These are phyloP conservation scores for Scaptomyza polygonia DNA, from an alignment of 2,888 invertebrate species.

Conservation along the genomic window DNA sequence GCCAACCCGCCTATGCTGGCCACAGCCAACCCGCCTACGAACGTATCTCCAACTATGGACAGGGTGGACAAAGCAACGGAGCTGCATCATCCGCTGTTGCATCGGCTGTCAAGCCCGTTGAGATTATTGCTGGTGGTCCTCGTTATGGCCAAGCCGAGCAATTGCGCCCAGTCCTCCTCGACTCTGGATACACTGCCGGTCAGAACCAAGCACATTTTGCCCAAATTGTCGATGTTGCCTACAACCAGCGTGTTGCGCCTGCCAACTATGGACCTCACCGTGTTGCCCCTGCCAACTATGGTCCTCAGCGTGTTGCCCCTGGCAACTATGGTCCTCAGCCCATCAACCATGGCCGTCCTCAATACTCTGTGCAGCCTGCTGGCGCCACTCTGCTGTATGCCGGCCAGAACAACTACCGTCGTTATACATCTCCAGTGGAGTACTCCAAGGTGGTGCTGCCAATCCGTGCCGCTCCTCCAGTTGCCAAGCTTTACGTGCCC, in stretches of 20 bases:
- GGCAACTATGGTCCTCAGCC: not conserved
- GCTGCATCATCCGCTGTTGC: slow-evolving; percentile 54
- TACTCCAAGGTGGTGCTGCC: slow-evolving; percentile 77
- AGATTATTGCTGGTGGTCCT: slow-evolving; percentile 60
- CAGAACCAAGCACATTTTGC: not conserved
- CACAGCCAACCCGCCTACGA: slow-evolving; percentile 22
- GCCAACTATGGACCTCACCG: not conserved
- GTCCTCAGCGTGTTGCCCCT: slow-evolving; percentile 26
- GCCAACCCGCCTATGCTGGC: slow-evolving; percentile 27
- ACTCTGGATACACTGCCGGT: slow-evolving; percentile 49
- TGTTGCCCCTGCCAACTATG: slow-evolving; percentile 13
- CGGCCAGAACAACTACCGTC: slow-evolving; percentile 71
- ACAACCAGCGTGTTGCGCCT: not conserved
- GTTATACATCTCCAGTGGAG: slow-evolving; percentile 65
- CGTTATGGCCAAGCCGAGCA: slow-evolving; percentile 53
- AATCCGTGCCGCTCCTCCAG: slow-evolving; percentile 66
- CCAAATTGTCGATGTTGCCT: slow-evolving; percentile 9
- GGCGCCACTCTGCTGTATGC: slow-evolving; percentile 71
- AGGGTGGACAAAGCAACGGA: slow-evolving; percentile 13
- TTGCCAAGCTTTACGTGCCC: slow-evolving; percentile 76
- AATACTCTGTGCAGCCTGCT: slow-evolving; percentile 61
- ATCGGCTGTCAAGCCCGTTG: slow-evolving; percentile 49
- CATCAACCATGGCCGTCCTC: slow-evolving; percentile 36
- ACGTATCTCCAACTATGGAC: slow-evolving; percentile 33
- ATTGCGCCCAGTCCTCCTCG: slow-evolving; percentile 53